Conservation (phyloP, 2,888 invertebrate species). For the Diaperis boleti region DNA sequence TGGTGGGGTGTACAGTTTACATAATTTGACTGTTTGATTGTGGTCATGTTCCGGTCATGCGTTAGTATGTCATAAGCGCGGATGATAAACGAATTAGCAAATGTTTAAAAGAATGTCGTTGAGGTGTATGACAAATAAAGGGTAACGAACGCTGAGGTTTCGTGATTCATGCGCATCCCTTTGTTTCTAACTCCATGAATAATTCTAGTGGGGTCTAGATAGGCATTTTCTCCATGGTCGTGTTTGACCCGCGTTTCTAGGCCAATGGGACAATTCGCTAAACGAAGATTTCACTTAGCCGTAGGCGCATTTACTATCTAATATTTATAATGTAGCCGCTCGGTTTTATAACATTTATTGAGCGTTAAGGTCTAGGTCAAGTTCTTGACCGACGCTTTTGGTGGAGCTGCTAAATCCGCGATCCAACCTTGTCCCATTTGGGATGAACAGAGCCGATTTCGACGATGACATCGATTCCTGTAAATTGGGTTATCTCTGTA, state of each 20-base stretch:
- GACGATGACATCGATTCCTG: constrained; percentile 41
- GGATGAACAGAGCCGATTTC: constrained; percentile 19
- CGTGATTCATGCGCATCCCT: constrained; percentile 39
- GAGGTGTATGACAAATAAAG: constrained; percentile 32
- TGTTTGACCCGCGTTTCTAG: constrained; percentile 56
- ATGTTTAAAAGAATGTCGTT: constrained; percentile 20
- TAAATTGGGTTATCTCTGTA: constrained; percentile 48
- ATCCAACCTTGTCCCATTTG: constrained; percentile 34
- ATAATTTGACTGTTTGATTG: constrained; percentile 21
- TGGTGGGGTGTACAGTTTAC: constrained; percentile 19
- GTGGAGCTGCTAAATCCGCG: constrained; percentile 16
- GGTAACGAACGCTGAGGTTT: constrained; percentile 26
- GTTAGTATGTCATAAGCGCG: constrained; percentile 35
- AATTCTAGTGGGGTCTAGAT: constrained; percentile 18
- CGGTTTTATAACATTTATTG: constrained; percentile 47
- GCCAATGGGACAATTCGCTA: constrained; percentile 59
- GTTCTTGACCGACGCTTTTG: constrained; percentile 45
- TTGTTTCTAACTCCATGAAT: constrained; percentile 31
- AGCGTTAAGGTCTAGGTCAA: constrained; percentile 53
- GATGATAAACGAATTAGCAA: constrained; percentile 27
- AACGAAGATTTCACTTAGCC: constrained; percentile 57
- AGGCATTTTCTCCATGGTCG: constrained; percentile 38
- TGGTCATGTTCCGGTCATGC: constrained; percentile 32
- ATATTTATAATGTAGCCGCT: constrained; percentile 50
- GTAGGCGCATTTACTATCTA: constrained; percentile 55